Conservation (phyloP, 53 echinoderm and acorn worm species). For the Holothuria scabra region DNA sequence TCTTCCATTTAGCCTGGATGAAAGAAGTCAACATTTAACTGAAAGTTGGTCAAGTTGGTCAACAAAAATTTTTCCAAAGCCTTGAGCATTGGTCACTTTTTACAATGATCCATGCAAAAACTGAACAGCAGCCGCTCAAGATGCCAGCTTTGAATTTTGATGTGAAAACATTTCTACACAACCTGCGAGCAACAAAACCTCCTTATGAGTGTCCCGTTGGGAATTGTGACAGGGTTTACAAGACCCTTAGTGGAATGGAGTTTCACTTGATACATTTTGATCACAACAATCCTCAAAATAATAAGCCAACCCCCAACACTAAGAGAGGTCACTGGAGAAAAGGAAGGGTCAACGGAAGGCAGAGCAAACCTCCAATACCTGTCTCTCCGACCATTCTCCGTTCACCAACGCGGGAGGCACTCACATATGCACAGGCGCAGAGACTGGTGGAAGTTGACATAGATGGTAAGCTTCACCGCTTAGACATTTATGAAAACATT, state of each 20-base stretch:
- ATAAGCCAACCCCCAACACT: constrained; percentile 74
- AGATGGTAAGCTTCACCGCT: constrained; percentile 85
- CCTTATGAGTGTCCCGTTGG: constrained; percentile 96
- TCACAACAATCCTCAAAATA: constrained; percentile 84
- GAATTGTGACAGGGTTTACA: constrained; percentile 92
- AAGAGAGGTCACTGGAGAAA: constrained; percentile 89
- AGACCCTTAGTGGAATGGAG: constrained; percentile 87
- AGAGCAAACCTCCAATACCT: constrained; percentile 57
- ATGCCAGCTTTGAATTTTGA: constrained; percentile 93
- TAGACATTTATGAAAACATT: constrained; percentile 95
- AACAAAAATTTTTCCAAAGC: too few species aligned
- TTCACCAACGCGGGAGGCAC: constrained; percentile 85
- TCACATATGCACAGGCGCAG: constrained; percentile 98
- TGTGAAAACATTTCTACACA: constrained; percentile 92
- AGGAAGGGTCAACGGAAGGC: constrained; percentile 68
- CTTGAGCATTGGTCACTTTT: too few species aligned
- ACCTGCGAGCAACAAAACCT: constrained; percentile 95
- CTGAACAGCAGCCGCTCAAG: constrained; percentile 17
- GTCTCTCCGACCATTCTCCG: constrained; percentile 74
- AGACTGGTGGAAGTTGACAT: constrained; percentile 97
- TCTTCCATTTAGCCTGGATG: too few species aligned
- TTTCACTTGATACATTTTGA: constrained; percentile 94
- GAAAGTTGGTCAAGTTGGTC: too few species aligned
- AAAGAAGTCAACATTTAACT: too few species aligned
- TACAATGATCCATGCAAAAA: too few species aligned